Evolutionary conservation across 2,888 invertebrate species (phyloP).

Genomic region (Drosophila tanythrix): DNA sequence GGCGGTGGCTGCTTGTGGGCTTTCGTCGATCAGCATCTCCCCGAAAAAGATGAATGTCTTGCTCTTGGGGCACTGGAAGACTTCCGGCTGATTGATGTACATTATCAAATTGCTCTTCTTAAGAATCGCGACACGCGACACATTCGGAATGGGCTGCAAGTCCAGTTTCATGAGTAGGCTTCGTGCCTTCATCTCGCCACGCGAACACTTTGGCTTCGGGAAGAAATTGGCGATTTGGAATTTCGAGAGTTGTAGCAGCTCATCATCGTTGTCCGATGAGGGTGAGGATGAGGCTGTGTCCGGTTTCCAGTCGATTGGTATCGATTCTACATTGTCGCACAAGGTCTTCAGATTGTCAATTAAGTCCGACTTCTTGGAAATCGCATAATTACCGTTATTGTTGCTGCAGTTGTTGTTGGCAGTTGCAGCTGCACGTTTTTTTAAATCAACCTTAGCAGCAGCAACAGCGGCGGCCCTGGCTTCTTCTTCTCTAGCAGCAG

Average conservation of each 20-base stretch:
- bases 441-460: neutral
- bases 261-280: slow-evolving; percentile 33
- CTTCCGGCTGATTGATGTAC: slow-evolving; percentile 63
- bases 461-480: neutral
- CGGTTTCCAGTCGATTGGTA: neutral
- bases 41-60: slow-evolving; percentile 63
- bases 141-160: slow-evolving; percentile 50
- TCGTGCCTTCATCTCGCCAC: slow-evolving; percentile 69
- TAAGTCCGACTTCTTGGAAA: neutral
- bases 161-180: slow-evolving; percentile 60
- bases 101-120: slow-evolving; percentile 58
- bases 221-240: neutral
- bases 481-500: neutral
- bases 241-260: neutral
- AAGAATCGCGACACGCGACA: slow-evolving; percentile 63
- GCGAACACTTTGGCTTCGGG: slow-evolving; percentile 34
- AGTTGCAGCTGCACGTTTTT: neutral
- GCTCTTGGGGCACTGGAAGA: slow-evolving; percentile 47
- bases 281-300: slow-evolving; percentile 16
- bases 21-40: slow-evolving; percentile 55
- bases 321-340: slow-evolving; percentile 13
- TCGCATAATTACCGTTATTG: neutral
- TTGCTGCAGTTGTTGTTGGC: neutral
- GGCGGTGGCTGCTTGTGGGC: slow-evolving; percentile 36
- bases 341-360: slow-evolving; percentile 25